Evolutionary conservation across 2,113 vertebrate species (phyloP).

Genomic region (Aix galericulata): DNA sequence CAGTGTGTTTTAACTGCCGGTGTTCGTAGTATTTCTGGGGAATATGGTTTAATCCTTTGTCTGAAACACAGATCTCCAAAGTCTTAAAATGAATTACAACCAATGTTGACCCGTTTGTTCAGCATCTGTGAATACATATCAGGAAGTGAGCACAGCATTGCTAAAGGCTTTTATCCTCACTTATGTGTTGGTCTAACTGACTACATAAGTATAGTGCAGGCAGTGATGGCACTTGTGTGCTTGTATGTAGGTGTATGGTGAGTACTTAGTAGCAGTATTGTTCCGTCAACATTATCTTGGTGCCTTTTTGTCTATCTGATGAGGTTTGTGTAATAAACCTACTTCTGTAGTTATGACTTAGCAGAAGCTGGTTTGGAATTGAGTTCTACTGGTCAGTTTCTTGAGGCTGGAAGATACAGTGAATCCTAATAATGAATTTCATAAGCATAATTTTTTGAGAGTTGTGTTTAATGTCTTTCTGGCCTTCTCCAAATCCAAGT

Average conservation of each 20-base stretch:
- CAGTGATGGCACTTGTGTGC: not conserved
- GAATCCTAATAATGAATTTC: not conserved
- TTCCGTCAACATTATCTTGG: not conserved
- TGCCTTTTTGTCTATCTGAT: not conserved
- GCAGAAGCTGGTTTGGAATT: not conserved
- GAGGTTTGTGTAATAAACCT: not conserved
- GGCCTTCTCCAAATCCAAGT: slow-evolving; percentile 23
- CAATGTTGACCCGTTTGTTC: not conserved
- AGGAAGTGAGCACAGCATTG: no score
- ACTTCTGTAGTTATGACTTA: not conserved
- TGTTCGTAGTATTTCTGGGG: not conserved
- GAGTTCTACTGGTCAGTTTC: not conserved
- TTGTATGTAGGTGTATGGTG: not conserved
- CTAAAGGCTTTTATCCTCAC: not conserved
- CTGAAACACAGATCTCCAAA: not conserved
- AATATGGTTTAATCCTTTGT: not conserved
- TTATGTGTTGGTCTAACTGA: not conserved
- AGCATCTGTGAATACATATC: not conserved
- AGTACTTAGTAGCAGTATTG: not conserved
- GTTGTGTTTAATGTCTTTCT: slow-evolving; percentile 8
- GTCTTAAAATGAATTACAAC: not conserved
- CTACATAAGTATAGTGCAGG: not conserved
- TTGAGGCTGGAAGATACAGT: not conserved
- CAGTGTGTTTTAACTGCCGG: not conserved
- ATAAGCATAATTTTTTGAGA: not conserved